Evolutionary conservation across 2,797 vertebrate species (phyloP), one percentile per base, ranked within the genome.

Genomic region (Halcyon chelicuti): DNA sequence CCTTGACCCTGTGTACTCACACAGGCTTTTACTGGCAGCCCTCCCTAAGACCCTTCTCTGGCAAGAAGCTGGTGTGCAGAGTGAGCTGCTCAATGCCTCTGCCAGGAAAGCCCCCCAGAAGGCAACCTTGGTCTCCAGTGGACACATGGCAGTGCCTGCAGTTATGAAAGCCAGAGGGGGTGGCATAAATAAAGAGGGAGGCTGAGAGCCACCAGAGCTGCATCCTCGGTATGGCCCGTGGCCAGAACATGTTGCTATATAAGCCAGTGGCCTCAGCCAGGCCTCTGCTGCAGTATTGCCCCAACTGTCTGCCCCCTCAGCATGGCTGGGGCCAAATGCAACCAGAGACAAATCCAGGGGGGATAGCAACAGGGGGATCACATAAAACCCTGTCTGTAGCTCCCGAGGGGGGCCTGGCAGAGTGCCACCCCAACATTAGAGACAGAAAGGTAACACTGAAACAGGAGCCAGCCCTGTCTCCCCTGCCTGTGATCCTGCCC

Each of bases 91-190:
- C 35, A 0, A 10, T 5, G 6, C 31, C 10, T 25, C 42, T 1
- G 4, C 33, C 1, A 8, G 55, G 12, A 68, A 71, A 83, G 67
- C 18, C n/a, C 23, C 35, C 10, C 58, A 25, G 33, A 23, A 65
- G n/a, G 21, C 74, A 66, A 57, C 29, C 2, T 0, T 46, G 28
- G 25, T 31, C 42, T 51, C n/a, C 1, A 2, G 12, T 0, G 4
- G 21, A 40, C 42, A 23, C 5, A 0, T 51, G 46, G 63, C 40
- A 42, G 26, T 6, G 10, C 5, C 0, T 26, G 37, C 4, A 6
- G 15, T 23, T 61, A 54, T 8, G 57, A 81, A 74, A 68, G 57
- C 55, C 7, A 0, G 16, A 55, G 33, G 18, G 25, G 23, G 9
- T 63, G 14, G 54, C 85, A 18, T 52, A 26, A 52, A 14, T 0